Conservation (phyloP, 1,140 invertebrate genomes). For the Heliconius hermathena region DNA sequence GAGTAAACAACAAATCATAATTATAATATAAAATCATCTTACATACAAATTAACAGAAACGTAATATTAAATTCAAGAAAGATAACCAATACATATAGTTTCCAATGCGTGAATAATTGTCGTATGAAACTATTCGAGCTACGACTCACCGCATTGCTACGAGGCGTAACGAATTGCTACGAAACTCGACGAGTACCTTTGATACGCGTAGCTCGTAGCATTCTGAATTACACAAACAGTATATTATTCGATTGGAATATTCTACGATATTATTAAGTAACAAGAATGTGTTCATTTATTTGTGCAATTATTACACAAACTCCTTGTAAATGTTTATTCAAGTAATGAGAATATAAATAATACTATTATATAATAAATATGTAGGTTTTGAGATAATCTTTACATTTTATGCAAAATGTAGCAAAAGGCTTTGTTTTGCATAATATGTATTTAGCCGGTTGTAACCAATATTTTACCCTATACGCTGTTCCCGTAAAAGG, state of each 20-base stretch:
- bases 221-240: conserved; percentile 18
- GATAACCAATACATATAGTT: neutral
- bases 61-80: neutral
- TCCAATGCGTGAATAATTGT: neutral
- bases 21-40: neutral
- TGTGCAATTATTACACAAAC: neutral
- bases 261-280: neutral
- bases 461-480: too few species aligned
- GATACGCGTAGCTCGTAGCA: conserved; percentile 24
- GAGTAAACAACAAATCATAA: too few species aligned
- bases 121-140: conserved; percentile 27
- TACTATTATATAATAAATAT: too few species aligned
- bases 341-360: too few species aligned
- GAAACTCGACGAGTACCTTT: conserved; percentile 28
- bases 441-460: too few species aligned
- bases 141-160: conserved; percentile 35
- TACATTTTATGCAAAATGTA: too few species aligned
- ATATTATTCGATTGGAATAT: conserved; percentile 6
- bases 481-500: too few species aligned
- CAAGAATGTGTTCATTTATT: neutral
- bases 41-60: neutral
- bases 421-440: too few species aligned
- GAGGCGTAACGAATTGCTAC: conserved; percentile 39
- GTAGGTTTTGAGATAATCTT: too few species aligned
- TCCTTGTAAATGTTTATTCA: neutral